A percentile compares a stretch with the other conserved stretches of the same genome.
phyloP scores from a whole-genome alignment of 2,113 vertebrate genomes.

The Alces alces region DNA sequence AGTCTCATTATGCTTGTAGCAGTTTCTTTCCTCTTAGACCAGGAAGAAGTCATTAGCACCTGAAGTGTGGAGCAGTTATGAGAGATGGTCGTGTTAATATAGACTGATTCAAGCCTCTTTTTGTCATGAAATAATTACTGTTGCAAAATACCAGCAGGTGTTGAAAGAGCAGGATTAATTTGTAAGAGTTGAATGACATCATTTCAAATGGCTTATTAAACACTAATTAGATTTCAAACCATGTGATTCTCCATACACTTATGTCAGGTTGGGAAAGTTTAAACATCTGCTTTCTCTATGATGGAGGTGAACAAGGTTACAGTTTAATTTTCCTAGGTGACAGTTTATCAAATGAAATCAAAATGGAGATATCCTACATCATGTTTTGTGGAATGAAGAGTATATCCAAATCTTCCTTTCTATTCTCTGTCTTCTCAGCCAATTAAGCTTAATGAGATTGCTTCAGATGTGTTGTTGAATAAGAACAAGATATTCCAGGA shows the following conservation, averaged over 20 bases:
- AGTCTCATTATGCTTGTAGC: background rate
- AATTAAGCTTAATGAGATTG: slow-evolving; percentile 7
- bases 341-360: slow-evolving; percentile 46
- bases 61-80: slow-evolving; percentile 47
- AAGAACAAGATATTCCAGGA: background rate
- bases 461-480: background rate
- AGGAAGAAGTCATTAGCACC: slow-evolving; percentile 53
- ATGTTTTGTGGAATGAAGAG: background rate
- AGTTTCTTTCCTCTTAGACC: background rate
- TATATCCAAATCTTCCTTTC: background rate
- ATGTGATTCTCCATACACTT: slow-evolving; percentile 68
- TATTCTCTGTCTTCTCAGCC: background rate
- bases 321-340: slow-evolving; percentile 62
- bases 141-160: slow-evolving; percentile 75
- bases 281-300: slow-evolving; percentile 67
- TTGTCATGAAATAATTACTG: slow-evolving; percentile 75
- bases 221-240: slow-evolving; percentile 78
- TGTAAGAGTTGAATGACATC: slow-evolving; percentile 73
- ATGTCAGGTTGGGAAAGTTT: slow-evolving; percentile 49
- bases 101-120: slow-evolving; percentile 52
- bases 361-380: background rate
- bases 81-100: slow-evolving; percentile 67
- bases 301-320: slow-evolving; percentile 37
- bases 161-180: slow-evolving; percentile 78
- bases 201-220: slow-evolving; percentile 79